phyloP scores from a whole-genome alignment of 1,140 invertebrate species.

The Ceratoteleas bidentatus region DNA sequence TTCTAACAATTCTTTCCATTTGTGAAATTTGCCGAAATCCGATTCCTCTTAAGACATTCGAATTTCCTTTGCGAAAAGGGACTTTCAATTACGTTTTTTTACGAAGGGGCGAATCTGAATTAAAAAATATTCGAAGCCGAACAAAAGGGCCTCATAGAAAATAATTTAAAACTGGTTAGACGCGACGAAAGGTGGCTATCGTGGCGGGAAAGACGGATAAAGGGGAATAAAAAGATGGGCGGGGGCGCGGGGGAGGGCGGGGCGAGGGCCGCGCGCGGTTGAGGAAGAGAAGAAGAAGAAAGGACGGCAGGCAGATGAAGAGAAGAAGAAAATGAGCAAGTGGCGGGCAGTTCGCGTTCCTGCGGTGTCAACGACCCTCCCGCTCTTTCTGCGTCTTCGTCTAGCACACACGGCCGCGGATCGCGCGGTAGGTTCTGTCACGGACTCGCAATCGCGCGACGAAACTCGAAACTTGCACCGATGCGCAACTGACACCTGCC shows the following conservation, averaged over 20 bases:
- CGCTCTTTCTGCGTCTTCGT: slow-evolving; percentile 57
- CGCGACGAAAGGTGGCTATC: slow-evolving; percentile 44
- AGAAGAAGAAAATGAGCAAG: slow-evolving; percentile 72
- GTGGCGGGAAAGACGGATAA: slow-evolving; percentile 45
- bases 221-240: slow-evolving; percentile 45
- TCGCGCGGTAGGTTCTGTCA: slow-evolving; percentile 32
- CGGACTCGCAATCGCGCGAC: slow-evolving; percentile 40
- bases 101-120: no score
- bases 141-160: slow-evolving; percentile 27
- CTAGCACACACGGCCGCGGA: slow-evolving; percentile 18
- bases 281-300: slow-evolving; percentile 49
- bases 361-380: slow-evolving; percentile 75
- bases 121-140: no score
- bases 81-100: no score
- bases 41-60: no score
- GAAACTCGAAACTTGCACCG: slow-evolving; percentile 44
- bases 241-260: slow-evolving; percentile 10
- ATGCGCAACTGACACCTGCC: slow-evolving; percentile 58
- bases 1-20: no score
- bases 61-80: neutral
- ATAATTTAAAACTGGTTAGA: slow-evolving; percentile 44
- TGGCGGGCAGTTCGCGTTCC: slow-evolving; percentile 75
- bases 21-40: no score
- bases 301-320: slow-evolving; percentile 52
- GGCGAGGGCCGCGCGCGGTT: slow-evolving; percentile 20